Evolutionary conservation across 2,888 invertebrate species (phyloP), one percentile per base, ranked within the genome.

Genomic region (Meandrusa payeni): DNA sequence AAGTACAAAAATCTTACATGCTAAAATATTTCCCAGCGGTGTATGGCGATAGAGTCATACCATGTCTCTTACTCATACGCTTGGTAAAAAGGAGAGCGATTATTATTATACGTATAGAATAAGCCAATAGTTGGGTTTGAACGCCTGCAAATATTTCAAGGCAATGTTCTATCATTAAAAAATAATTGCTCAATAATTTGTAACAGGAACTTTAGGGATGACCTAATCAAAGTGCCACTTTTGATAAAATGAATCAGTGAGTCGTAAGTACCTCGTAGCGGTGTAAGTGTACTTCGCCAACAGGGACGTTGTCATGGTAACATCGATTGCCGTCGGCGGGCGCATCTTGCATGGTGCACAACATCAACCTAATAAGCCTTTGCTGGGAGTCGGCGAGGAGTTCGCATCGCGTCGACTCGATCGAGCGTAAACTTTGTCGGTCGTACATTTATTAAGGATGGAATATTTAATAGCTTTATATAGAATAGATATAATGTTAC

Each of bases 291-390:
- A 48, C 48, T 53, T 55, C 50, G 52, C 45, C 55, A 61, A 56
- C 55, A 55, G 63, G 55, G 55, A 51, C 69, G 83, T 83, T 65
- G 62, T 71, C 72, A 79, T 78, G 70, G 75, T 54, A 59, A 83
- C 77, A 82, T 82, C 82, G 83, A 82, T 82, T 81, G 70, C 58
- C 61, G 62, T 47, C 55, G 65, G 56, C 64, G 53, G 63, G 71
- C 76, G 80, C 82, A 81, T 82, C 79, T 76, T 78, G 79, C 81
- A 79, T 55, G 56, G 66, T 73, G 73, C 76, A 76, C 69, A 69
- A 74, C 62, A 58, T 60, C 50, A 53, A 69, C 64, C 66, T 72
- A 74, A 74, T 76, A 71, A 70, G 61, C 59, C 56, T 64, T 57
- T 57, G 57, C 51, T 46, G 47, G 31, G 34, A 33, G 32, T 27